These are phyloP conservation scores for Pontoporia blainvillei DNA, from an alignment of 2,113 vertebrate species.

Conservation along the genomic window DNA sequence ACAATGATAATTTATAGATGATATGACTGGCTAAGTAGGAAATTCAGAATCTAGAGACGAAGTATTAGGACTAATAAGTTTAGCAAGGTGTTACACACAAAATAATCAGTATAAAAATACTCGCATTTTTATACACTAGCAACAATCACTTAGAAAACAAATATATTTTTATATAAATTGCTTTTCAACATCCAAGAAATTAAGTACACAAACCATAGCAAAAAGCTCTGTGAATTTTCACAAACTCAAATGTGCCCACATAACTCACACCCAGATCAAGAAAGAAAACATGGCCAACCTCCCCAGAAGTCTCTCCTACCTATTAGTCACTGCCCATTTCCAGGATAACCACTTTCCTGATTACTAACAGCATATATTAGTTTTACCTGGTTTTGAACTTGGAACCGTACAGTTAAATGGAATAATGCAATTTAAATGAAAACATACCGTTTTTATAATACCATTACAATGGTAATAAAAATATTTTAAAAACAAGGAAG, in stretches of 20 bases:
- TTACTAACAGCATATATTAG: not conserved
- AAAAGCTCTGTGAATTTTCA: not conserved
- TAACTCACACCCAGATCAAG: not conserved
- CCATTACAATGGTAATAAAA: not conserved
- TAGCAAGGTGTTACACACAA: not conserved
- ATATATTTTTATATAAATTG: not conserved
- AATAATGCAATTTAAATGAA: not conserved
- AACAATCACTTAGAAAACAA: not conserved
- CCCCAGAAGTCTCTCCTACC: not conserved
- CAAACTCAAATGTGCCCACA: not conserved
- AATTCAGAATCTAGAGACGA: not conserved
- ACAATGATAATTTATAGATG: not conserved
- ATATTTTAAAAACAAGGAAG: not conserved
- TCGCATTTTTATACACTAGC: not conserved
- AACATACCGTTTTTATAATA: not conserved
- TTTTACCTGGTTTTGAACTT: slow-evolving; percentile 12
- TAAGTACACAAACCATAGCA: not conserved
- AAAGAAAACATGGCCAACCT: not conserved
- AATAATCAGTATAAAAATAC: not conserved
- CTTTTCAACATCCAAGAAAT: not conserved
- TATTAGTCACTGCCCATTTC: not conserved
- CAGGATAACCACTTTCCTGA: not conserved
- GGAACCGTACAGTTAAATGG: not conserved
- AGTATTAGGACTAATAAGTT: not conserved
- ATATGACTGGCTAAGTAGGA: not conserved